Base-by-base conservation (phyloP, 1,140 invertebrate species). In the Harpegnathos saltator region DNA sequence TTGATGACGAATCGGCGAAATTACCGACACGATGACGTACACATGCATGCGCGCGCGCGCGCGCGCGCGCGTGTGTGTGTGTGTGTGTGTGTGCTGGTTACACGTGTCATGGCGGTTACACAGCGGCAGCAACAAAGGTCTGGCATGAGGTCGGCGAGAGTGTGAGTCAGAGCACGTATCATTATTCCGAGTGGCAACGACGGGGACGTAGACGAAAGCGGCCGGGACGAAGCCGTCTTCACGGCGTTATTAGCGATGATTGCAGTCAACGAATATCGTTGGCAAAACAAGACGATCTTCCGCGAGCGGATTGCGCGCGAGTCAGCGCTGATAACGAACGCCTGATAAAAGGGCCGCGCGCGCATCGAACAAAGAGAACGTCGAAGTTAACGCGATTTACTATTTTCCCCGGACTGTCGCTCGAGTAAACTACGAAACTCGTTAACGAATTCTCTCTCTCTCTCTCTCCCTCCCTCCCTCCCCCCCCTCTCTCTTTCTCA, bases 1-100 rank as follows among this genome's bases (percentile, higher is more conserved):
- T 78, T 26, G 73, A 80, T 87, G 82, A 87, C 85, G 56, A 87
- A 81, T 87, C 68, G 38, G 68, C 72, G 69, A 77, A 87, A 69
- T 78, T 78, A 61, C 50, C 52, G 38, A 52, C 62, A 12, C 56
- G 24, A n/a, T 50, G 71, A 50, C 66, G 52, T 44, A 83, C 59
- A 38, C 52, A 15, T 29, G 22, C 17, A 9, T 33, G 61, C 12
- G 61, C 2, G 3, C 58, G n/a, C n/a, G n/a, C n/a, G 15, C 12
- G 17, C 1, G 0, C 24, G 24, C n/a, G 72, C 61, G 12, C 12
- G 73, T 29, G 81, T n/a, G n/a, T n/a, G n/a, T n/a, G 15, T 14
- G 17, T 1, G 0, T 33, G 24, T 22, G 72, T 61, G 12, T 12
- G 73, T 29, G 81, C 17, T 9, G 77, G 52, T 72, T 52, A 22